phyloP scores from a whole-genome alignment of 92 coral and sea anemone species.

The Epizoanthus scotinus region DNA sequence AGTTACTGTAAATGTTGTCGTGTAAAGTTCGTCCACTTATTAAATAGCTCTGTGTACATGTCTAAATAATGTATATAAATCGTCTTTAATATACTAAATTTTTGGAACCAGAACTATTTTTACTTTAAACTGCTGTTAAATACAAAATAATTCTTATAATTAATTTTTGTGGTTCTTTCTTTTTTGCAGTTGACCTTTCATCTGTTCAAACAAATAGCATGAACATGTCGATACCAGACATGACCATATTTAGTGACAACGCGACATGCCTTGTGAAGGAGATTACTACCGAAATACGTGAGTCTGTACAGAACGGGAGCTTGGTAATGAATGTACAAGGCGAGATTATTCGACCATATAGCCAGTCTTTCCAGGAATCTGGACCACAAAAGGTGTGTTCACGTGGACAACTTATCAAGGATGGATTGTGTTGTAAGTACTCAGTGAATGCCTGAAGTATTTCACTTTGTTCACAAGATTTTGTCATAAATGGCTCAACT shows the following conservation, averaged over 20 bases:
- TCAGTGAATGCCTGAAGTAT: no score
- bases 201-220: not conserved
- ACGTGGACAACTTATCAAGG: not conserved
- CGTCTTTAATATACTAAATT: no score
- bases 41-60: no score
- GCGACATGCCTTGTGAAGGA: not conserved
- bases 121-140: no score
- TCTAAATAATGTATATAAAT: no score
- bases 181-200: not conserved
- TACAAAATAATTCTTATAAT: no score
- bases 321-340: slow-evolving; percentile 41
- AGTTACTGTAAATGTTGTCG: no score
- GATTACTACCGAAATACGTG: slow-evolving; percentile 1
- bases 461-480: no score
- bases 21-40: no score
- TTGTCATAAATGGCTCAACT: no score
- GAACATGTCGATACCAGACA: not conserved
- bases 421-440: not conserved
- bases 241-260: not conserved
- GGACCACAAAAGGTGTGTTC: slow-evolving; percentile 10
- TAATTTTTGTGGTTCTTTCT: not conserved
- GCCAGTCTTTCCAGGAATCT: slow-evolving; percentile 23
- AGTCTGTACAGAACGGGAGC: slow-evolving; percentile 34
- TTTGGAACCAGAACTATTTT: no score
- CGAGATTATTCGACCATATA: slow-evolving; percentile 17